Evolutionary conservation across 2,113 vertebrate genomes (phyloP).

Genomic region (Onychorhynchus coronatus): DNA sequence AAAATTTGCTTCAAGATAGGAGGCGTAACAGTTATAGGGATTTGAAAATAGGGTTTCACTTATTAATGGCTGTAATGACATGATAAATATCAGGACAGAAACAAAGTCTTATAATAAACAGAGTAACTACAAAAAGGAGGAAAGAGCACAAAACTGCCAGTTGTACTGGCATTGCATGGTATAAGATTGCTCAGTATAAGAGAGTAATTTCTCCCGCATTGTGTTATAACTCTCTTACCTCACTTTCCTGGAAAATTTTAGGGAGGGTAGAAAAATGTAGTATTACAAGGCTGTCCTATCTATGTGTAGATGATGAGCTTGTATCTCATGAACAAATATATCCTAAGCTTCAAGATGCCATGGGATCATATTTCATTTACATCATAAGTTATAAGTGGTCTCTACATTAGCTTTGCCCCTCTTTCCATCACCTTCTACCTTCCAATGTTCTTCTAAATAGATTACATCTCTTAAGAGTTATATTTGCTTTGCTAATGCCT

Average conservation of each 20-base stretch:
- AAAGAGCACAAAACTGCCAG: not conserved
- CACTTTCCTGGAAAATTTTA: not conserved
- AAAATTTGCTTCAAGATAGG: not conserved
- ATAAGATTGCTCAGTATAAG: not conserved
- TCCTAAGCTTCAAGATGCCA: not conserved
- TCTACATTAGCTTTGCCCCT: constrained; percentile 46
- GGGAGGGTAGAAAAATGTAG: not conserved
- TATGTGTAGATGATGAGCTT: not conserved
- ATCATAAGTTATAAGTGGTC: constrained; percentile 37
- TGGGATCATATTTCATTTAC: constrained; percentile 31
- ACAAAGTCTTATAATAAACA: not conserved
- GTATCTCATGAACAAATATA: constrained; percentile 25
- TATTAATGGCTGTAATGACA: not conserved
- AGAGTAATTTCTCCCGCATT: not conserved
- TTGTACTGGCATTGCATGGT: no score
- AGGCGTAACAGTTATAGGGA: not conserved
- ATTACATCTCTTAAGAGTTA: constrained; percentile 1
- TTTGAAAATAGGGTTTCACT: not conserved
- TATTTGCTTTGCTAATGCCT: constrained; percentile 30
- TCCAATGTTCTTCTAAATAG: not conserved
- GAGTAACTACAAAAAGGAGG: not conserved
- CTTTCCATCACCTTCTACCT: constrained; percentile 30
- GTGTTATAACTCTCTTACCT: not conserved
- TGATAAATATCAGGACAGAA: not conserved
- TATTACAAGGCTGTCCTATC: not conserved